Base-by-base conservation (phyloP, 1,140 invertebrate genomes). In the Drosophila mauritiana region DNA sequence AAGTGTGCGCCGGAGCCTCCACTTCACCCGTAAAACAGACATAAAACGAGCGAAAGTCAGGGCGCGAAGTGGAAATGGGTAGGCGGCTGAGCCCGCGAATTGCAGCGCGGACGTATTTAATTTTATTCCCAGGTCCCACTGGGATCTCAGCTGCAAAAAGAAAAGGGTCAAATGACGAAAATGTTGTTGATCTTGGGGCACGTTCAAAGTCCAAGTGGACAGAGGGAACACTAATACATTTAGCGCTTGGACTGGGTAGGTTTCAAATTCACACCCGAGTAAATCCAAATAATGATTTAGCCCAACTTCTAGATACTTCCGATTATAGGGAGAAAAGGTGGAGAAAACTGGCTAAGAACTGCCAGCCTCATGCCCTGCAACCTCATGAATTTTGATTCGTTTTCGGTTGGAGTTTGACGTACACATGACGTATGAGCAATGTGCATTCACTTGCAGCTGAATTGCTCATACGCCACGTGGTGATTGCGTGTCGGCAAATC, bases 31-130 rank as follows among this genome's bases (percentile, higher is more conserved):
- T 77, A 83, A 80, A 85, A 68, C 61, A 63, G 76, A 73, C 73
- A 85, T 76, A 63, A 84, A 84, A 85, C 78, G 81, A 73, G 72
- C 49, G 69, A 55, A 56, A 37, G 51, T 40, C 51, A 58, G 20
- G 12, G 25, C 36, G 43, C 34, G 36, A 40, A 45, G 34, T 17
- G 22, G 64, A 67, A 34, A 51, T 31, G 15, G 3, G 15, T 3
- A 11, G 13, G 8, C 3, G 11, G 55, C 54, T 73, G 73, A 83
- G 58, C 64, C 80, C 54, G 82, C 64, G 82, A 70, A 78, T 75
- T 78, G 78, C 82, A 76, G 62, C 45, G 59, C 63, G 55, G 63
- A 63, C 56, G 53, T 81, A 79, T 88, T 86, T 86, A 79, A 86
- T 86, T 86, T 83, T 88, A 88, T 86, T 78, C 83, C 48, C 61